Conservation (phyloP, 2,888 invertebrate species). For the Habroteleia sp. region DNA sequence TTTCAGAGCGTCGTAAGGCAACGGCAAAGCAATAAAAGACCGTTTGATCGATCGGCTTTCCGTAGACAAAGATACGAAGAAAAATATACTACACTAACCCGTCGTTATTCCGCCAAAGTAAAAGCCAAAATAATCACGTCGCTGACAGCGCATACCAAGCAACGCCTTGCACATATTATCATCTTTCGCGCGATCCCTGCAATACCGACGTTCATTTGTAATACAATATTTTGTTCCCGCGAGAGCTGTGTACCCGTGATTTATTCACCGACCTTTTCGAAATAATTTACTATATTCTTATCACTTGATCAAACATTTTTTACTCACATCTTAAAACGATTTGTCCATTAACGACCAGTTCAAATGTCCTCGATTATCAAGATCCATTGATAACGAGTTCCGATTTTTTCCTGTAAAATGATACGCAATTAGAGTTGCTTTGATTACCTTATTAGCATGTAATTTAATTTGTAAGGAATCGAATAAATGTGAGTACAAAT, state of each 20-base stretch:
- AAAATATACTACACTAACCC: slow-evolving; percentile 52
- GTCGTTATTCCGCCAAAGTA: slow-evolving; percentile 45
- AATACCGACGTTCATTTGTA: slow-evolving; percentile 32
- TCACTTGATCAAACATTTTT: slow-evolving; percentile 1
- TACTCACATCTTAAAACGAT: no score
- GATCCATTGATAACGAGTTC: no score
- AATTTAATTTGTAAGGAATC: no score
- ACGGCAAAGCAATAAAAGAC: slow-evolving; percentile 53
- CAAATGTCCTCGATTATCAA: no score
- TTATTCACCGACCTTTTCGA: slow-evolving; percentile 5
- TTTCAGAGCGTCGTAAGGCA: slow-evolving; percentile 47
- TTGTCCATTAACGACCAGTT: no score
- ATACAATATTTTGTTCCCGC: slow-evolving; percentile 10
- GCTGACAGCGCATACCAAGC: slow-evolving; percentile 48
- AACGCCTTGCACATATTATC: slow-evolving; percentile 40
- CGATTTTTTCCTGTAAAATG: no score
- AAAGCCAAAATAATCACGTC: slow-evolving; percentile 43
- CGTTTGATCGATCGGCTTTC: slow-evolving; percentile 56
- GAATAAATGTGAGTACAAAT: no score
- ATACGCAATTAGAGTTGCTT: no score
- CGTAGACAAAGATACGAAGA: slow-evolving; percentile 48
- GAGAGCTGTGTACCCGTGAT: slow-evolving; percentile 3
- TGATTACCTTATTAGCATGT: no score
- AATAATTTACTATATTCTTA: slow-evolving; percentile 39
- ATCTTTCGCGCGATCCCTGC: slow-evolving; percentile 26